These are phyloP conservation scores for Austrofundulus limnaeus DNA, from an alignment of 2,113 vertebrate genomes.

Conservation along the genomic window DNA sequence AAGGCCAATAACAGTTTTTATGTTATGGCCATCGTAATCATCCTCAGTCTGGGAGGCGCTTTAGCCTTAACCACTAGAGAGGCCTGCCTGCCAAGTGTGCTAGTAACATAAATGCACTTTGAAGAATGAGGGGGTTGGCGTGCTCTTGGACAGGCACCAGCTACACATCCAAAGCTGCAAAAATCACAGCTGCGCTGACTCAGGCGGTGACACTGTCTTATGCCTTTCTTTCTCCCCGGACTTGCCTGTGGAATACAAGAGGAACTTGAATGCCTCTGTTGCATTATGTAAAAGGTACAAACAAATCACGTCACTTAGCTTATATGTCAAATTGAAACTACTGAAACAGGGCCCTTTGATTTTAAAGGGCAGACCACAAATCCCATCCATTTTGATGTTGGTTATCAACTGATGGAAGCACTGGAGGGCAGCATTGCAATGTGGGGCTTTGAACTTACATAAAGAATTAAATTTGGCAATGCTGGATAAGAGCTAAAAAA, in stretches of 20 bases:
- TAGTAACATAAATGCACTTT: conserved; percentile 79
- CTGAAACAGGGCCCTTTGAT: conserved; percentile 21
- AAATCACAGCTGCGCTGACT: conserved; percentile 73
- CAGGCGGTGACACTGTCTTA: conserved; percentile 57
- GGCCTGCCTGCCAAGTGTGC: conserved; percentile 69
- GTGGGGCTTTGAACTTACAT: conserved; percentile 23
- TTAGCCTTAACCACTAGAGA: conserved; percentile 64
- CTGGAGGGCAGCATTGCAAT: conserved; percentile 78
- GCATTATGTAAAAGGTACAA: conserved; percentile 51
- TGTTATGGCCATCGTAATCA: conserved; percentile 77
- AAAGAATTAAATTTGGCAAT: conserved; percentile 49
- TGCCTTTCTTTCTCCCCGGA: conserved; percentile 42
- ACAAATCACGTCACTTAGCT: conserved; percentile 45
- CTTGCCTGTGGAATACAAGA: conserved; percentile 30
- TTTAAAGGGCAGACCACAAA: conserved; percentile 36
- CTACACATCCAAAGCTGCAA: conserved; percentile 71
- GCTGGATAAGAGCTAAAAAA: conserved; percentile 58
- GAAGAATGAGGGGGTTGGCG: conserved; percentile 74
- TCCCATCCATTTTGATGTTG: conserved; percentile 9
- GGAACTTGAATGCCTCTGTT: conserved; percentile 28
- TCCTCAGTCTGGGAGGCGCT: conserved; percentile 73
- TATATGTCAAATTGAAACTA: conserved; percentile 35
- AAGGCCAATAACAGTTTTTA: conserved; percentile 77
- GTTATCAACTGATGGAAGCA: conserved; percentile 47
- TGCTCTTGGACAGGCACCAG: conserved; percentile 72